phyloP scores from a whole-genome alignment of 2,113 vertebrate species.

The Planiliza haematocheilus region DNA sequence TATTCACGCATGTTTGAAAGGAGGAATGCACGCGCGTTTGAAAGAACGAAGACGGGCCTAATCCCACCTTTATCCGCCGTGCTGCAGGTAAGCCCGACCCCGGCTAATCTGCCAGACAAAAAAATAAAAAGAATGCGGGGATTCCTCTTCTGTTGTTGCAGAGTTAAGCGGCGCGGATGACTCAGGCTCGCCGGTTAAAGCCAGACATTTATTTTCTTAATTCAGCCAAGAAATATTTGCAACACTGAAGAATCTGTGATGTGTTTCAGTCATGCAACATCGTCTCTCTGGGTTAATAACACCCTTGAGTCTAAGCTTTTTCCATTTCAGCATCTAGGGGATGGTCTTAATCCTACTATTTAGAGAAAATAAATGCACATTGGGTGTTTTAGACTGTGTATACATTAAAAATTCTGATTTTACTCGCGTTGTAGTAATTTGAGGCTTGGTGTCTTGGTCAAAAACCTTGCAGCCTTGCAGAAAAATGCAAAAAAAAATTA shows the following conservation, averaged over 20 bases:
- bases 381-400: too few relatives aligned
- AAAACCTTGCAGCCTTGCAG: too few relatives aligned
- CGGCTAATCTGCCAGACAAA: slow-evolving; percentile 35
- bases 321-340: too few relatives aligned
- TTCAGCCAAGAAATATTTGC: slow-evolving; percentile 5
- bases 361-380: too few relatives aligned
- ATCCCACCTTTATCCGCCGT: slow-evolving; percentile 50
- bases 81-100: slow-evolving; percentile 60
- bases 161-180: not conserved
- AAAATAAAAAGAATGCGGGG: slow-evolving; percentile 28
- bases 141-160: slow-evolving; percentile 37
- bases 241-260: not conserved
- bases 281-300: too few relatives aligned
- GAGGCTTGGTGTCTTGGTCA: too few relatives aligned
- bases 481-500: too few relatives aligned
- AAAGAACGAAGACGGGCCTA: slow-evolving; percentile 25
- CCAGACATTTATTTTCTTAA: not conserved
- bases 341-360: too few relatives aligned
- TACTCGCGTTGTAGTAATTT: too few relatives aligned
- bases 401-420: too few relatives aligned
- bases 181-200: slow-evolving; percentile 5
- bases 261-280: too few relatives aligned
- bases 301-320: too few relatives aligned
- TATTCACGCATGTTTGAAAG: slow-evolving; percentile 6
- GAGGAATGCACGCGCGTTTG: slow-evolving; percentile 3